Evolutionary conservation across 2,113 vertebrate genomes (phyloP), one percentile per base, ranked within the genome.

Genomic region (Gadus chalcogrammus): DNA sequence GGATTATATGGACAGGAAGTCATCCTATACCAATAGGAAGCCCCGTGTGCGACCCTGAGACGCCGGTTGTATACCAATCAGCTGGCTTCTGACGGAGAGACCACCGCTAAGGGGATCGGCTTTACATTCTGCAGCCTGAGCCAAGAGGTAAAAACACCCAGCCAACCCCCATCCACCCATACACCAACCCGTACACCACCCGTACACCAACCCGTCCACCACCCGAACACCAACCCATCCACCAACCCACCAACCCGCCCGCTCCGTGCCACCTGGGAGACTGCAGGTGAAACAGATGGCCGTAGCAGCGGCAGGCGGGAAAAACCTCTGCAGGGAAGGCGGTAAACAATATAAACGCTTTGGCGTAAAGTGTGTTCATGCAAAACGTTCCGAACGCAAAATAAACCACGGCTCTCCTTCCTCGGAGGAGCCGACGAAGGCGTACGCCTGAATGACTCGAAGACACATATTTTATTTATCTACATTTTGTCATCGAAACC

Each of bases 261-360:
- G 31, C 31, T 35, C 31, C 4, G 22, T 20, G 4, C 24, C 68
- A 74, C 16, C 13, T 27, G 20, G 52, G 59, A 5, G 31, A 35
- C 31, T 35, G 31, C 31, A 70, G 70, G 59, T 71, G 9, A 82
- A 84, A 71, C 59, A 79, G 67, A 69, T 66, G 31, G 65, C 24
- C 69, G 72, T 66, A 52, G 61, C 55, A 81, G 67, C 18, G 61
- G 48, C 17, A 64, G 16, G n/a, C 65, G 31, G 71, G 69, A 72
- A 24, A 24, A 16, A 55, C 53, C 53, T 55, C 53, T 16, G 12
- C 53, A 13, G 53, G 12, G 53, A 16, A 0, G 31, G 31, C 53
- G 31, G 31, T 35, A 35, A 35, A 35, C 31, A 35, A 4, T 5
- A 5, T 35, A 35, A 6, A 35, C 4, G 31, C 4, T 5, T 35